A percentile compares a stretch with the other conserved stretches of the same genome.
phyloP scores from a whole-genome alignment of 2,797 vertebrate genomes.

The Halcyon leucocephala region DNA sequence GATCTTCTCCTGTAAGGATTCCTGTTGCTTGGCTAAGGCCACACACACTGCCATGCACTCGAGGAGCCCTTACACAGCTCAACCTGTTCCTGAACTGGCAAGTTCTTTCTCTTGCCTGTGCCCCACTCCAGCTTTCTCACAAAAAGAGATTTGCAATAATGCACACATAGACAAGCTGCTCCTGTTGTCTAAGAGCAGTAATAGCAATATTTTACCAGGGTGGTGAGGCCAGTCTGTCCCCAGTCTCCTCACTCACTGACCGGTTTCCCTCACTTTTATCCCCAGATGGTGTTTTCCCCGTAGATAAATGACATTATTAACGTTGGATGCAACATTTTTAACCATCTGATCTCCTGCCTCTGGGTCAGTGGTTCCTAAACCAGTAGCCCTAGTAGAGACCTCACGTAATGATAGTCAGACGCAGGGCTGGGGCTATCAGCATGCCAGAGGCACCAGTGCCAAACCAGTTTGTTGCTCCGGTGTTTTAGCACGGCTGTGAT shows the following conservation, averaged over 20 bases:
- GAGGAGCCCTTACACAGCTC: neutral
- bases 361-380: neutral
- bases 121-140: neutral
- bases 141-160: neutral
- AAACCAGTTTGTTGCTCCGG: neutral
- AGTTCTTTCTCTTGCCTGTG: neutral
- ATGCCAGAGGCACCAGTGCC: neutral
- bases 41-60: neutral
- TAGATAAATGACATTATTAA: neutral
- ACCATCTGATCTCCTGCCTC: neutral
- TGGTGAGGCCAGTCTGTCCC: neutral
- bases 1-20: neutral
- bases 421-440: neutral
- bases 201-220: neutral
- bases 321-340: neutral
- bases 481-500: neutral
- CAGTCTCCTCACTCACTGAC: neutral
- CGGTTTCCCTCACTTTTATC: conserved; percentile 50
- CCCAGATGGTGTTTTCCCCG: neutral
- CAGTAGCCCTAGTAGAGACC: neutral
- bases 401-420: neutral
- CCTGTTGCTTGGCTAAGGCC: neutral
- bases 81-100: neutral
- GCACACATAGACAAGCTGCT: neutral
- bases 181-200: neutral